Conservation (phyloP, 2,888 invertebrate species). For the Villa cingulata region DNA sequence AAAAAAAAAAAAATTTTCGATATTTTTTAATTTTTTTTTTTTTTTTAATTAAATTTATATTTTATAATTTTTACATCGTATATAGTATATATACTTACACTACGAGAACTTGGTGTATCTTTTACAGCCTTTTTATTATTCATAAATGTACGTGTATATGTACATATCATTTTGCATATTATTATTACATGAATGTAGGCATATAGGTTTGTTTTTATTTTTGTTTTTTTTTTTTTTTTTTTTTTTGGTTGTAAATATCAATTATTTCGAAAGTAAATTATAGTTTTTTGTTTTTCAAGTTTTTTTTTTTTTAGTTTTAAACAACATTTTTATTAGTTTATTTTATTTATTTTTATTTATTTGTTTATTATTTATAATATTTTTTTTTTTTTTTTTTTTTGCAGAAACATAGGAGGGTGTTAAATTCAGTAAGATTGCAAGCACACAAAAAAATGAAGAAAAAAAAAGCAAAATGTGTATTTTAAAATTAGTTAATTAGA, state of each 20-base stretch:
- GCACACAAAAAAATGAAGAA: constrained; percentile 4
- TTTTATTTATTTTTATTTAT: no score
- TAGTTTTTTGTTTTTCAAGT: constrained; percentile 19
- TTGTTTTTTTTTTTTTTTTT: constrained; percentile 16
- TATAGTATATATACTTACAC: constrained; percentile 47
- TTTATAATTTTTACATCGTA: no score
- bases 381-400: constrained; percentile 16
- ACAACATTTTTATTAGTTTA: constrained; percentile 5
- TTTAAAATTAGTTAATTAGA: background rate
- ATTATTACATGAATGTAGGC: no score
- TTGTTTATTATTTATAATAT: no score
- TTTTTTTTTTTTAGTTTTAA: constrained; percentile 12
- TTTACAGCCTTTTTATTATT: constrained; percentile 52
- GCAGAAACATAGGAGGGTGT: background rate
- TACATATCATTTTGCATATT: constrained; percentile 14
- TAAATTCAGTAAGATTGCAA: constrained; percentile 6
- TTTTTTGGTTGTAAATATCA: constrained; percentile 10
- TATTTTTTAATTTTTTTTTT: no score
- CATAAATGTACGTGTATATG: no score
- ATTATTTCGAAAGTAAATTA: no score
- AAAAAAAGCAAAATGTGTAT: background rate
- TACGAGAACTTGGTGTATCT: constrained; percentile 53
- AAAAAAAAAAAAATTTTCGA: no score
- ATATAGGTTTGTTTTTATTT: constrained; percentile 18
- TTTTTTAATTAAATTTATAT: no score